Evolutionary conservation across 2,113 vertebrate species (phyloP).

Genomic region (Lampris incognitus): DNA sequence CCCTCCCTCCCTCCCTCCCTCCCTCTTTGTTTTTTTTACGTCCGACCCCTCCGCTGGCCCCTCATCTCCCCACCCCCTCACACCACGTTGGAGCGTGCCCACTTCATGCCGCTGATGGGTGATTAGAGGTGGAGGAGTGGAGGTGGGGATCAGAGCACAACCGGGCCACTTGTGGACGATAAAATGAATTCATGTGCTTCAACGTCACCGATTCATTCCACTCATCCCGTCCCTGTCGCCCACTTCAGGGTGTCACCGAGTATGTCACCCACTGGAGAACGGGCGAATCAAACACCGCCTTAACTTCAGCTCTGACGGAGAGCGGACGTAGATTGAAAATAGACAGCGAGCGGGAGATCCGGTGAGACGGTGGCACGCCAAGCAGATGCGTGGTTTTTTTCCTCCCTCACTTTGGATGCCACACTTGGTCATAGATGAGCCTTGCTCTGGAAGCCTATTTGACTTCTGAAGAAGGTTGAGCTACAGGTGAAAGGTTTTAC

Average conservation of each 20-base stretch:
- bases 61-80: conserved; percentile 55
- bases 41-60: conserved; percentile 26
- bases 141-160: neutral
- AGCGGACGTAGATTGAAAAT: neutral
- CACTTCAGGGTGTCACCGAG: neutral
- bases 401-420: no score
- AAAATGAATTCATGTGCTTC: no score
- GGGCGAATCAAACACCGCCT: no score
- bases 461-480: no score
- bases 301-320: no score
- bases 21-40: conserved; percentile 2
- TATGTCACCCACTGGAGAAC: neutral
- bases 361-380: neutral
- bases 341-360: neutral
- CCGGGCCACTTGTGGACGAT: no score
- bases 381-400: conserved; percentile 7
- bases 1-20: no score
- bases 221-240: no score
- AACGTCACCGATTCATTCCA: no score
- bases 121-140: conserved; percentile 4
- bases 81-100: conserved; percentile 18
- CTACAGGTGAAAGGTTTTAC: no score
- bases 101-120: neutral
- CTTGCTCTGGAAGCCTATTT: no score
- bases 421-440: no score